Base-by-base conservation (phyloP, 2,797 vertebrate species). In the Basileuterus tristriatus region DNA sequence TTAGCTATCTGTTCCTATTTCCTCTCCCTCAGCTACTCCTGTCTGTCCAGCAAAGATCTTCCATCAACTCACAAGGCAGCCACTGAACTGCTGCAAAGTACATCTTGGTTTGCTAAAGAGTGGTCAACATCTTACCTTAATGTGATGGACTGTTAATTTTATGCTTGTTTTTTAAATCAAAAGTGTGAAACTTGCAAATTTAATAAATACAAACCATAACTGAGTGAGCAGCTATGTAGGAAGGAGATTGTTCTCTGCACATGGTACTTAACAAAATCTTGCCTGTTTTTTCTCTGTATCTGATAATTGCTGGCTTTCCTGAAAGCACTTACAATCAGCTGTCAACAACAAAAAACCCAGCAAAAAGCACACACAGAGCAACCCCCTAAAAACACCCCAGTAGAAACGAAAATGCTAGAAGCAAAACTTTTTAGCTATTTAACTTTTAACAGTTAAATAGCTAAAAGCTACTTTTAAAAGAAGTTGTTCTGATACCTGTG, bases 1-100 rank as follows among this genome's bases (percentile, higher is more conserved):
- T 29, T 78, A 47, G 46, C 89, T 94, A 69, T 87, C 89, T 94
- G 64, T 18, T 88, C 82, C 58, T 94, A 6, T 88, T 91, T 93
- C 76, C 65, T 39, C 46, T 91, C 69, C 72, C n/a, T 86, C 11
- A 23, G 39, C 58, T 92, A 8, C 60, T 77, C 36, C 52, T 89
- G 71, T 50, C 19, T 26, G 21, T 70, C 87, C 87, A 46, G 58
- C 43, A 12, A 49, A 71, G 81, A 39, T 88, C 82, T 64, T 43
- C 0, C 37, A 8, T 44, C 52, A 29, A 3, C 53, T 34, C 65
- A 22, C n/a, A 55, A 29, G 37, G 52, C 50, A 84, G 81, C 26
- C 67, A 6, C 55, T 12, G 55, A 75, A 47, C 21, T 79, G 47
- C 68, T 79, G 52, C 52, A 56, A 19, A 43, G 23, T 26, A 20